Base-by-base conservation (phyloP, 2,888 invertebrate genomes). In the Heliconius hortense region DNA sequence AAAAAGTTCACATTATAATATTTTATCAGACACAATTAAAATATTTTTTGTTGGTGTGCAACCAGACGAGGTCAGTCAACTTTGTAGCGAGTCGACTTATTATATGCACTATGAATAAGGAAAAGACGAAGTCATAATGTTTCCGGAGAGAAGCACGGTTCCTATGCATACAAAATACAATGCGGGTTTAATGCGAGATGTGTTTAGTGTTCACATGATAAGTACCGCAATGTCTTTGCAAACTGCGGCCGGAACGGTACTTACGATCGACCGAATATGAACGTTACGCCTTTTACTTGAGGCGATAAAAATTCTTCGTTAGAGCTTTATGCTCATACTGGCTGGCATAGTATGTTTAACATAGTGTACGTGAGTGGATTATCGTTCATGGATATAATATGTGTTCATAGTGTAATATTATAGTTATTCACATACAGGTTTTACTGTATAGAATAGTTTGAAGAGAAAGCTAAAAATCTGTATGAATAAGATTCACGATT, bases 211-310 rank as follows among this genome's bases (percentile, higher is more conserved):
- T 84, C 89, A 89, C 88, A 88, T 83, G 84, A 86, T 86, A 87
- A 90, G 89, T 89, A 86, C 87, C 81, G 83, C 88, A 89, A 89
- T 89, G 86, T 86, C 85, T 85, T 84, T 86, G 87, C 86, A 83
- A 89, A 87, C 83, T 88, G 86, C 84, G 82, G 82, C 82, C 83
- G 83, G 82, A 84, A 86, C 82, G 81, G 78, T 79, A 78, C 82
- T 81, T 79, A 81, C 81, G 80, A 81, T 83, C 83, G 82, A 82
- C 84, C 84, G 83, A 87, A 88, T 87, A 87, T 87, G 84, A 88
- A 84, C 84, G 82, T 83, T 81, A 81, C 81, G 83, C 82, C 82
- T 84, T 85, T 83, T 82, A 79, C 76, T 73, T 59, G 66, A 66
- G 81, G 82, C 81, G 79, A 87, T 89, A 88, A 89, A 89, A 88